These are phyloP conservation scores for Meteorus cinctellus DNA, from an alignment of 2,888 invertebrate species.

Conservation along the genomic window DNA sequence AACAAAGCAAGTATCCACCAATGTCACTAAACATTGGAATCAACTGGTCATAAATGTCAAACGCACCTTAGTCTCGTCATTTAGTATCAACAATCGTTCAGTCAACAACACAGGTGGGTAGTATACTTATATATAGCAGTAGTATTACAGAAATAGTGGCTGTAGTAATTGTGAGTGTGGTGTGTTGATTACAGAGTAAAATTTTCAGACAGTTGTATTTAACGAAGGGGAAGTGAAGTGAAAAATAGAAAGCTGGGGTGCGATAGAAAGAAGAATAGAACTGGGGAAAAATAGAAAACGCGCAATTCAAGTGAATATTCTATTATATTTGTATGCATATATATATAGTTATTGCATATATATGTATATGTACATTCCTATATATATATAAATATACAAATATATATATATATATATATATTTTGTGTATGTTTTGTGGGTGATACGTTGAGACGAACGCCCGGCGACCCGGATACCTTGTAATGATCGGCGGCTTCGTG, in stretches of 20 bases:
- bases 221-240: background rate
- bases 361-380: background rate
- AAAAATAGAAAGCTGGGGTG: background rate
- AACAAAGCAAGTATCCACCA: background rate
- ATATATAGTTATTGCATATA: background rate
- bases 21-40: background rate
- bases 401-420: constrained; percentile 3
- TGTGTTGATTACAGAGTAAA: background rate
- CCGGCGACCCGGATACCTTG: constrained; percentile 60
- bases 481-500: constrained; percentile 66
- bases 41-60: background rate
- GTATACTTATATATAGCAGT: background rate
- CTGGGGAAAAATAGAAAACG: background rate
- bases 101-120: background rate
- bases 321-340: background rate
- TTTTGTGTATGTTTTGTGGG: background rate
- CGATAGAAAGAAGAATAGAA: background rate
- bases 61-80: background rate
- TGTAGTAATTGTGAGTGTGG: background rate
- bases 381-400: background rate
- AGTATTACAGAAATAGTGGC: background rate
- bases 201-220: background rate
- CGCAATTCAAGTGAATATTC: background rate
- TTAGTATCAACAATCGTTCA: background rate
- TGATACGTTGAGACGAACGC: constrained; percentile 40